A percentile compares a stretch with the other conserved stretches of the same genome.
Evolutionary conservation across 2,797 vertebrate species (phyloP).

Genomic region (Pseudocheirus occidentalis): DNA sequence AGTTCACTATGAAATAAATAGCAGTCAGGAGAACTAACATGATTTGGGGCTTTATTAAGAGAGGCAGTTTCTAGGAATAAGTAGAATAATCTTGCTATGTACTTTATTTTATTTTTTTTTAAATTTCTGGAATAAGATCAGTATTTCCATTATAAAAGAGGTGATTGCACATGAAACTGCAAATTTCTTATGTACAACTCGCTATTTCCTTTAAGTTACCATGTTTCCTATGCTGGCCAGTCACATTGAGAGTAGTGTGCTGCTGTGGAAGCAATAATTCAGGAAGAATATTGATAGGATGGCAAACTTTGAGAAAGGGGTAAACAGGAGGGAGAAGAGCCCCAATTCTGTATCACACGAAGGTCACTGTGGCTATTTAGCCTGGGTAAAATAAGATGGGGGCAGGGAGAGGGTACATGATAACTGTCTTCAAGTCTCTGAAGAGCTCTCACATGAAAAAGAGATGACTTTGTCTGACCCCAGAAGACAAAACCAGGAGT

Average conservation of each 20-base stretch:
- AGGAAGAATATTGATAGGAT: not conserved
- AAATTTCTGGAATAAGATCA: not conserved
- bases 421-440: not conserved
- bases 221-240: not conserved
- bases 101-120: not conserved
- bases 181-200: not conserved
- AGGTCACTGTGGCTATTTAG: not conserved
- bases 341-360: not conserved
- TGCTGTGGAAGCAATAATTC: not conserved
- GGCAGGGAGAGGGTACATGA: not conserved
- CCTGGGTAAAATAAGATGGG: not conserved
- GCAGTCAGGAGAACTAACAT: not conserved
- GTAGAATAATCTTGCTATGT: not conserved
- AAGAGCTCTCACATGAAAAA: not conserved
- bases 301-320: not conserved
- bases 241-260: not conserved
- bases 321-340: not conserved
- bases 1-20: not conserved
- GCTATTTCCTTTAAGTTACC: not conserved
- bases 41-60: not conserved
- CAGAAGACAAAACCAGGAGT: not conserved
- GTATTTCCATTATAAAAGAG: not conserved
- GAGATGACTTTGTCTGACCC: not conserved
- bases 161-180: not conserved
- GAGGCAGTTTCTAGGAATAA: not conserved